Evolutionary conservation across 1,140 invertebrate species (phyloP), one percentile per base, ranked within the genome.

Genomic region (Drosophila navojoa): DNA sequence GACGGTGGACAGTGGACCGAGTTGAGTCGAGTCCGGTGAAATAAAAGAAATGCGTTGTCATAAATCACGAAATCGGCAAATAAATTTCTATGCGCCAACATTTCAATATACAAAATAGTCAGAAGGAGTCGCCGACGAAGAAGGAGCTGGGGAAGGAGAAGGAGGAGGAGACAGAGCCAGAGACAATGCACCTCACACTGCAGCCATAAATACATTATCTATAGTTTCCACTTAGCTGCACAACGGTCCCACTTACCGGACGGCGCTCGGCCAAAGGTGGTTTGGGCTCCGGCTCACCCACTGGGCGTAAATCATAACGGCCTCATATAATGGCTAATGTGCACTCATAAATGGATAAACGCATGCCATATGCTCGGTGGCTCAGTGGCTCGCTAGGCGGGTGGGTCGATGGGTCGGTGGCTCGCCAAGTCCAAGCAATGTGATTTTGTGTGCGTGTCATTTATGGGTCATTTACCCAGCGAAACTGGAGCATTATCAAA

Each of bases 201-300:
- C 62, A 38, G 62, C 79, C 77, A 90, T 80, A 90, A 90, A 90
- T 87, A 87, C 80, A 90, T 90, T 90, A 90, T 90, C 86, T 90
- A 90, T 90, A 90, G 86, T 90, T 90, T 90, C 86, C 87, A 82
- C 87, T 90, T 75, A 90, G 73, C 75, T 90, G 86, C 86, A 90
- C 86, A 90, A 62, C 58, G 45, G 52, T 71, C 58, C 76, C 79
- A 87, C 84, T 87, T 87, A 87, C 79, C 84, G 81, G 81, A 87
- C 78, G 78, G 16, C 81, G 81, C 74, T 71, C 66, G 10, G 44
- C 35, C 9, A 32, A 38, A 27, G 11, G 25, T 29, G 54, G 22
- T 11, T n/a, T 4, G 13, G 35, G 13, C 19, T 22, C 19, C 29
- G 38, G 27, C 4, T n/a, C 9, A 1, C 2, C 3, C 47, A 47